Conservation (phyloP, 2,797 vertebrate genomes). For the Onychomys torridus region DNA sequence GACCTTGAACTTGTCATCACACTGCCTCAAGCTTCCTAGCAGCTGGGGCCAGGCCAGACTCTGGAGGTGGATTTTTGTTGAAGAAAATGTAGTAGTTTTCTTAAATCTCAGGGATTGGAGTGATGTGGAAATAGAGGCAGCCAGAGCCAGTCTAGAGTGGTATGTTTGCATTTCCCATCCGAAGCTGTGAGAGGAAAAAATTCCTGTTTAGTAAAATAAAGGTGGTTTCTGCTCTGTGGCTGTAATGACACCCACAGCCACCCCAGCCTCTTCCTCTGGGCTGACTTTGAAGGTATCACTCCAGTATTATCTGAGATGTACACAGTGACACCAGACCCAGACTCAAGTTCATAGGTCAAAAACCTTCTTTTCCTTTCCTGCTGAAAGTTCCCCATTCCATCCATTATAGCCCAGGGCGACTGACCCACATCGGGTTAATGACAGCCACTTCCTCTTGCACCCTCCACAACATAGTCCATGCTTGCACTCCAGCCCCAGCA, state of each 20-base stretch:
- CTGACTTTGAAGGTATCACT: not conserved
- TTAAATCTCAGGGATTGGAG: not conserved
- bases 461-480: slow-evolving; percentile 86
- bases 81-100: not conserved
- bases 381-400: slow-evolving; percentile 78
- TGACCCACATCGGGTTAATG: slow-evolving; percentile 86
- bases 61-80: not conserved
- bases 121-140: not conserved
- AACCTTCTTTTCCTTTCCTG: slow-evolving; percentile 70
- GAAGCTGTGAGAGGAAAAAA: slow-evolving; percentile 59
- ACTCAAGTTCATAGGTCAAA: slow-evolving; percentile 52
- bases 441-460: slow-evolving; percentile 87
- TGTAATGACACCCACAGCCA: not conserved
- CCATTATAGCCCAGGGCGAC: slow-evolving; percentile 77
- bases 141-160: slow-evolving; percentile 16
- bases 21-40: not conserved
- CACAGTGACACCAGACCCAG: slow-evolving; percentile 7
- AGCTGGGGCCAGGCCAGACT: not conserved
- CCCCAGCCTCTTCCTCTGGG: slow-evolving; percentile 26
- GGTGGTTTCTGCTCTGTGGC: not conserved
- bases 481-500: slow-evolving; percentile 84
- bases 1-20: not conserved
- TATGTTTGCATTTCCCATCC: slow-evolving; percentile 35
- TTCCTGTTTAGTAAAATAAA: slow-evolving; percentile 69
- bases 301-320: not conserved